Percentiles rank a stretch among this genome's conserved stretches.
Evolutionary conservation across 2,113 vertebrate genomes (phyloP).

Genomic region (Calonectris borealis): DNA sequence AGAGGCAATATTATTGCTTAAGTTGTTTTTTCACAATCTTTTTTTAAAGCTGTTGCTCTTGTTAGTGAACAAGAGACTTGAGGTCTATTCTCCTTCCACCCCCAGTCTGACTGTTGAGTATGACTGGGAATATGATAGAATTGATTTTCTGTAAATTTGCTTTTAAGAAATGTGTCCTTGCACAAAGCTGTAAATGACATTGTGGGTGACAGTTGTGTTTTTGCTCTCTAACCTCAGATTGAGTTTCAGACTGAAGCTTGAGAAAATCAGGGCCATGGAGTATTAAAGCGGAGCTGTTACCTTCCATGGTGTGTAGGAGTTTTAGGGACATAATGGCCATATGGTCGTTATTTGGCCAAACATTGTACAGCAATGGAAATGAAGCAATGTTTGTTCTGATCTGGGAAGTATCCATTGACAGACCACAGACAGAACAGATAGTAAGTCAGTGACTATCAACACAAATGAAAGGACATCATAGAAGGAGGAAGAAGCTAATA

Average conservation of each 20-base stretch:
- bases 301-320: neutral
- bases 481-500: constrained; percentile 48
- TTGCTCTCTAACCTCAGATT: neutral
- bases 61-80: neutral
- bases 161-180: neutral
- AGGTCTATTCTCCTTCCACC: neutral
- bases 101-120: neutral
- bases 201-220: neutral
- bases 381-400: neutral
- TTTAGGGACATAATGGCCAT: neutral
- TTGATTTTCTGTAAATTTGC: neutral
- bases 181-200: neutral
- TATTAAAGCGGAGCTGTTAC: neutral
- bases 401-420: constrained; percentile 49
- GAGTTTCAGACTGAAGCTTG: neutral
- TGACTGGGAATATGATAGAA: neutral
- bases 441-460: constrained; percentile 43
- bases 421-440: constrained; percentile 40
- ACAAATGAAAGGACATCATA: constrained; percentile 51
- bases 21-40: neutral
- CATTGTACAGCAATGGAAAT: neutral
- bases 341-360: neutral
- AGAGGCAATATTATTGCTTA: neutral
- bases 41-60: neutral
- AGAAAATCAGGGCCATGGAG: neutral